Percentiles rank a stretch among this genome's conserved stretches.
These are phyloP conservation scores for Ambastaia sidthimunki DNA, from an alignment of 2,797 vertebrate genomes.

Conservation along the genomic window DNA sequence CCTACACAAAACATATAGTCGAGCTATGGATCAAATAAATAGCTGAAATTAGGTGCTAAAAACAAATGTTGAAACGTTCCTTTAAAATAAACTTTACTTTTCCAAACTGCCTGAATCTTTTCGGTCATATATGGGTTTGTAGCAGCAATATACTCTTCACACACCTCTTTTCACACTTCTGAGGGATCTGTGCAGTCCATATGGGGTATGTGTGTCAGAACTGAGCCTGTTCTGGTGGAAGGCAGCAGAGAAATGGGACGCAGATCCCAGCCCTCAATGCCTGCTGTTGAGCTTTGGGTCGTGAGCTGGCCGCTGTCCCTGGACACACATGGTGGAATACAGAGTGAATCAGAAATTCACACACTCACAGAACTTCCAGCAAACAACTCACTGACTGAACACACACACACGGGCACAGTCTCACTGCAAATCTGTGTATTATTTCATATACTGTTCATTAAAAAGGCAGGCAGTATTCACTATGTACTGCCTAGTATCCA, in stretches of 20 bases:
- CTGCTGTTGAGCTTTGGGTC: slow-evolving; percentile 29
- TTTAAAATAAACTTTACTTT: no score
- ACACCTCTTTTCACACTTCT: neutral
- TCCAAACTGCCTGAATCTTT: no score
- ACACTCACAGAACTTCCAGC: slow-evolving; percentile 36
- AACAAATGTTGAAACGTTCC: no score
- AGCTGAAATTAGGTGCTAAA: no score
- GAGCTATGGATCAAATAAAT: no score
- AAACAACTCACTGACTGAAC: slow-evolving; percentile 31
- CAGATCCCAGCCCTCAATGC: slow-evolving; percentile 5
- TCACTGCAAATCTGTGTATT: slow-evolving; percentile 14
- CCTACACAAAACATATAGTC: neutral
- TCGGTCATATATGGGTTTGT: neutral
- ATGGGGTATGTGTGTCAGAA: slow-evolving; percentile 25
- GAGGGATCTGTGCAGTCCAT: neutral
- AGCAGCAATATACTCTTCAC: neutral
- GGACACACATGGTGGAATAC: slow-evolving; percentile 33
- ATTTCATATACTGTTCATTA: neutral
- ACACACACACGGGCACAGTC: slow-evolving; percentile 13
- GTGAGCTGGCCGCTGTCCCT: slow-evolving; percentile 25
- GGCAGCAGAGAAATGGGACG: neutral
- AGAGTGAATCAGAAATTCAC: slow-evolving; percentile 39
- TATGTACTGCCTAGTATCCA: neutral
- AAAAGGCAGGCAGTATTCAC: neutral
- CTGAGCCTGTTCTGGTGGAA: slow-evolving; percentile 1